phyloP scores from a whole-genome alignment of 2,888 invertebrate species.

The Hypselothyrea guttata region DNA sequence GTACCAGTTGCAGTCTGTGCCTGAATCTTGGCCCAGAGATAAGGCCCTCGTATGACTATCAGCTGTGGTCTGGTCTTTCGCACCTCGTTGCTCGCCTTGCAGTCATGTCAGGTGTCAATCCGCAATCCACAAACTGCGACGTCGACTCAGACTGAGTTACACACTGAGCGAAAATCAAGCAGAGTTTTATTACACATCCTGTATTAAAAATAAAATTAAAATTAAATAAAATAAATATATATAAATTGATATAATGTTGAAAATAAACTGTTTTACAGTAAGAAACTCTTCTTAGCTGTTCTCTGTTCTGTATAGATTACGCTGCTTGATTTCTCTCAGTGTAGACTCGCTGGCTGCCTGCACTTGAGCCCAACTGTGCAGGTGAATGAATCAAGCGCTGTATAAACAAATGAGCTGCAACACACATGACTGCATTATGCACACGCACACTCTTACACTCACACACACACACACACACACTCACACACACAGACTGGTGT shows the following conservation, averaged over 20 bases:
- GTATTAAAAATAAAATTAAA: too few species aligned
- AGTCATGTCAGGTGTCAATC: constrained; percentile 69
- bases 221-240: too few species aligned
- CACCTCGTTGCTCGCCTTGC: constrained; percentile 27
- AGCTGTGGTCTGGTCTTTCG: constrained; percentile 27
- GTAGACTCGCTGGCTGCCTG: constrained; percentile 25
- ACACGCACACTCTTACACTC: too few species aligned
- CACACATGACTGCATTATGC: constrained; percentile 36
- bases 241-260: too few species aligned
- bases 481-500: not conserved
- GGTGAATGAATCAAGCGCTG: constrained; percentile 68
- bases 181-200: not conserved
- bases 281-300: too few species aligned
- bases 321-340: not conserved
- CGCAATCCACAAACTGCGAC: constrained; percentile 26
- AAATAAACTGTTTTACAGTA: too few species aligned
- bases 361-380: constrained; percentile 54
- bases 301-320: too few species aligned
- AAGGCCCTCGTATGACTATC: constrained; percentile 35
- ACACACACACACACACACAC: not conserved
- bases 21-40: constrained; percentile 18
- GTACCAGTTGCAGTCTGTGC: not conserved
- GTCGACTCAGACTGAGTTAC: constrained; percentile 19
- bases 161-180: constrained; percentile 7
- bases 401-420: constrained; percentile 65